Conservation (phyloP, 2,797 vertebrate genomes). For the Heliangelus exortis region DNA sequence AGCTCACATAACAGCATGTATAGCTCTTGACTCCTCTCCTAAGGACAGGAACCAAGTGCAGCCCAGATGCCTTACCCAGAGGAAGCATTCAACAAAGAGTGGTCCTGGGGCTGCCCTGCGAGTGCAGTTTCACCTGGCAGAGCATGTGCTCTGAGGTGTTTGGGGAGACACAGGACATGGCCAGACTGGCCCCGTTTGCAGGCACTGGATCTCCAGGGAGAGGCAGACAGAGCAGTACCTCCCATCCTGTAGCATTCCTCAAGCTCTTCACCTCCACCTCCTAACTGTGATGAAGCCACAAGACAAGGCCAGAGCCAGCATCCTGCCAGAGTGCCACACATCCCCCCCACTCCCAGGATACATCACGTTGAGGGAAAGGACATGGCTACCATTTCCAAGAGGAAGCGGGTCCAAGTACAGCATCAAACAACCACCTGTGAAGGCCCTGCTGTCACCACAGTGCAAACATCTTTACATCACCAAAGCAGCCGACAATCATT, state of each 20-base stretch:
- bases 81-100: not conserved
- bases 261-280: not conserved
- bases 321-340: fast-evolving
- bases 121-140: not conserved
- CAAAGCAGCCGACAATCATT: not conserved
- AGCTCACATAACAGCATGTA: constrained; percentile 54
- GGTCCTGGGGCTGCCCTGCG: not conserved
- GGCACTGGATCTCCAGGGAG: not conserved
- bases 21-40: constrained; percentile 47
- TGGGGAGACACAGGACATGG: not conserved
- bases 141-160: not conserved
- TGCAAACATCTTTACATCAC: not conserved
- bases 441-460: not conserved
- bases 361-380: not conserved
- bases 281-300: not conserved
- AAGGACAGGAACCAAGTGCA: not conserved
- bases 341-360: not conserved
- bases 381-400: not conserved
- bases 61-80: fast-evolving
- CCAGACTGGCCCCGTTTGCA: not conserved
- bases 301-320: not conserved
- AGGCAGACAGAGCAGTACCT: not conserved
- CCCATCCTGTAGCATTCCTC: not conserved
- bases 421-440: not conserved
- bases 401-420: not conserved